These are phyloP conservation scores for Macrotus californicus DNA, from an alignment of 2,113 vertebrate species.

Conservation along the genomic window DNA sequence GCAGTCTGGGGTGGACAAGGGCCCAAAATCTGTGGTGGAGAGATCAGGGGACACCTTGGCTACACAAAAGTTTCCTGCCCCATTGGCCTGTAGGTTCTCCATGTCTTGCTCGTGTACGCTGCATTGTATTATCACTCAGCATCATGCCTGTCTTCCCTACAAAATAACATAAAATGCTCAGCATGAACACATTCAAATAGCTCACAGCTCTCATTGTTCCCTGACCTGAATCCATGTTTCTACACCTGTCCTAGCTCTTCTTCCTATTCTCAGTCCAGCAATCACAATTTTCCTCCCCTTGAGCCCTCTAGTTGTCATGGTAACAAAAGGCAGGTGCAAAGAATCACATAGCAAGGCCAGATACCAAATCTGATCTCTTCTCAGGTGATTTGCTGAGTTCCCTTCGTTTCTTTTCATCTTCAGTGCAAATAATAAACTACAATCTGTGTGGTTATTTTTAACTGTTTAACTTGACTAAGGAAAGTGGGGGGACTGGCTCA, in stretches of 20 bases:
- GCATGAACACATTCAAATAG: background rate
- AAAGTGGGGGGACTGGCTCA: background rate
- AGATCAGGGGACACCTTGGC: background rate
- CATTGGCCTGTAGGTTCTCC: background rate
- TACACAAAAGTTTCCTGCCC: background rate
- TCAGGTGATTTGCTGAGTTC: background rate
- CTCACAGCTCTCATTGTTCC: background rate
- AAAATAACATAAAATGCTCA: slow-evolving; percentile 11
- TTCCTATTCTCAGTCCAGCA: background rate
- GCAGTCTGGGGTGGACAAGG: background rate
- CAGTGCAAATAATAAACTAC: slow-evolving; percentile 7
- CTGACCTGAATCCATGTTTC: background rate
- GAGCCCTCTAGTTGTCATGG: slow-evolving; percentile 45
- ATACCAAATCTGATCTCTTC: background rate
- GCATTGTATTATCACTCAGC: background rate
- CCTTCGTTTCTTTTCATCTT: slow-evolving; percentile 52
- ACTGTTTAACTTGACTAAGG: slow-evolving; percentile 39
- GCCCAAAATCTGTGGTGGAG: background rate
- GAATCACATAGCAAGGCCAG: background rate
- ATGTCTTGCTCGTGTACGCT: background rate
- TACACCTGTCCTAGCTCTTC: slow-evolving; percentile 5
- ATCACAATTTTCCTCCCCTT: background rate
- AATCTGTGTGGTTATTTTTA: slow-evolving; percentile 34
- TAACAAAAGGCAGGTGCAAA: slow-evolving; percentile 47
- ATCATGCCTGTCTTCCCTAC: background rate